Conservation (phyloP, 2,797 vertebrate species). For the Gambelia wislizenii region DNA sequence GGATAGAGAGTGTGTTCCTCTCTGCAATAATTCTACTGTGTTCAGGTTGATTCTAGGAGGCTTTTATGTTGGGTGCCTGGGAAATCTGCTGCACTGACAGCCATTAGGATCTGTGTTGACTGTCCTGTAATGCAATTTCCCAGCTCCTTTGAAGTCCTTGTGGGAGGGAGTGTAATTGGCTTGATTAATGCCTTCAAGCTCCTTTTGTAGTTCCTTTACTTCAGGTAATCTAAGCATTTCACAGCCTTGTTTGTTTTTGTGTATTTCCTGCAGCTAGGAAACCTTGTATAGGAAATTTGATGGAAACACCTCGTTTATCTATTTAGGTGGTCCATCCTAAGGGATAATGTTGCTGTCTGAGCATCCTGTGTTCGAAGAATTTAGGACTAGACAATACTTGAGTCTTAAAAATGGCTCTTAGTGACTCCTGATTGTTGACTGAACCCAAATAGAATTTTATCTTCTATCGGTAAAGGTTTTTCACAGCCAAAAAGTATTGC, state of each 20-base stretch:
- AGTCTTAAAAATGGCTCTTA: too few relatives aligned
- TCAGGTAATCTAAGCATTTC: not conserved
- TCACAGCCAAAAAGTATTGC: too few relatives aligned
- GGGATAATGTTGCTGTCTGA: not conserved
- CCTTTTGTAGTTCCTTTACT: not conserved
- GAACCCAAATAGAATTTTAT: too few relatives aligned
- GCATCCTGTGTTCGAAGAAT: not conserved
- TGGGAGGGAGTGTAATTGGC: too few relatives aligned
- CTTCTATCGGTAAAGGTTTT: too few relatives aligned
- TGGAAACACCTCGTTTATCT: too few relatives aligned
- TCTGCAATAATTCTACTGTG: not conserved
- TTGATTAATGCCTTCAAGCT: not conserved
- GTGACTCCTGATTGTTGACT: too few relatives aligned
- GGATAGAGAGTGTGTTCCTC: not conserved
- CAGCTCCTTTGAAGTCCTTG: not conserved
- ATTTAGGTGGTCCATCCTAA: not conserved
- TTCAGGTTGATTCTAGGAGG: not conserved
- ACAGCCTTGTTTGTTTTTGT: too few relatives aligned
- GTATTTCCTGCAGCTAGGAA: not conserved
- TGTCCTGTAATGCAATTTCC: not conserved
- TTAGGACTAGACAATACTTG: not conserved
- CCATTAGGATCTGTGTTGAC: not conserved
- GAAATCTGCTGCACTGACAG: not conserved
- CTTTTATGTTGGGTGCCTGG: not conserved
- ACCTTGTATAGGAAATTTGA: not conserved